A percentile compares a stretch with the other conserved stretches of the same genome.
These are phyloP conservation scores for Enteromius treurensis DNA, from an alignment of 2,797 vertebrate genomes.

Conservation along the genomic window DNA sequence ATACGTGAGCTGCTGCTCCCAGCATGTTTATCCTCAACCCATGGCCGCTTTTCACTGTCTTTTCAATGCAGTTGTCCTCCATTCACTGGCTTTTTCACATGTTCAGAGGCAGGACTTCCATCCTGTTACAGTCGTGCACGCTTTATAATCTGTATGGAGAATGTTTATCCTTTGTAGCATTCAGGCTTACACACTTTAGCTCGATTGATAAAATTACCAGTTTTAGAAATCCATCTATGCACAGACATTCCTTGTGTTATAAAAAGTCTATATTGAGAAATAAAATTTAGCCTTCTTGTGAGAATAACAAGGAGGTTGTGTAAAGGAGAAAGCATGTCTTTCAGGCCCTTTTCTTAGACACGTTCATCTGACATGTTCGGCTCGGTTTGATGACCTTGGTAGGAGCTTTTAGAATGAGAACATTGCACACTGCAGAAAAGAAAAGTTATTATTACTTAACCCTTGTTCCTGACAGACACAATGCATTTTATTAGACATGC, in stretches of 20 bases:
- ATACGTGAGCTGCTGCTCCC: slow-evolving; percentile 67
- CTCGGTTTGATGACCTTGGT: slow-evolving; percentile 69
- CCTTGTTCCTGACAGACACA: slow-evolving; percentile 29
- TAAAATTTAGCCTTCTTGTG: slow-evolving; percentile 35
- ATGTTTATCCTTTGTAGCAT: slow-evolving; percentile 46
- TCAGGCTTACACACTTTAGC: slow-evolving; percentile 38
- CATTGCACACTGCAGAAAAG: slow-evolving; percentile 34
- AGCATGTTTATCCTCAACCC: slow-evolving; percentile 82
- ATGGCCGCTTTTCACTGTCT: slow-evolving; percentile 25
- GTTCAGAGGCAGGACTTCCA: neutral
- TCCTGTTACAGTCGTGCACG: neutral
- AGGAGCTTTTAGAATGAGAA: slow-evolving; percentile 57
- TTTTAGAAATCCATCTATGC: slow-evolving; percentile 19
- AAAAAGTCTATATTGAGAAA: slow-evolving; percentile 37
- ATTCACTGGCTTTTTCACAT: neutral
- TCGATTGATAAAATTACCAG: slow-evolving; percentile 54
- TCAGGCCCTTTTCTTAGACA: slow-evolving; percentile 62
- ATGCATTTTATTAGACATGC: slow-evolving; percentile 13
- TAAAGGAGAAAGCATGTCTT: slow-evolving; percentile 58
- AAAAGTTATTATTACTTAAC: slow-evolving; percentile 45
- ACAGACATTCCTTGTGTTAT: slow-evolving; percentile 21
- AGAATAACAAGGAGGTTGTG: slow-evolving; percentile 45
- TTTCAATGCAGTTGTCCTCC: slow-evolving; percentile 14
- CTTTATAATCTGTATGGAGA: slow-evolving; percentile 12
- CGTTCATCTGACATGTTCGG: slow-evolving; percentile 62